A percentile compares a stretch with the other conserved stretches of the same genome.
Evolutionary conservation across 92 coral and sea anemone species (phyloP).

Genomic region (Palythoa grandiflora): DNA sequence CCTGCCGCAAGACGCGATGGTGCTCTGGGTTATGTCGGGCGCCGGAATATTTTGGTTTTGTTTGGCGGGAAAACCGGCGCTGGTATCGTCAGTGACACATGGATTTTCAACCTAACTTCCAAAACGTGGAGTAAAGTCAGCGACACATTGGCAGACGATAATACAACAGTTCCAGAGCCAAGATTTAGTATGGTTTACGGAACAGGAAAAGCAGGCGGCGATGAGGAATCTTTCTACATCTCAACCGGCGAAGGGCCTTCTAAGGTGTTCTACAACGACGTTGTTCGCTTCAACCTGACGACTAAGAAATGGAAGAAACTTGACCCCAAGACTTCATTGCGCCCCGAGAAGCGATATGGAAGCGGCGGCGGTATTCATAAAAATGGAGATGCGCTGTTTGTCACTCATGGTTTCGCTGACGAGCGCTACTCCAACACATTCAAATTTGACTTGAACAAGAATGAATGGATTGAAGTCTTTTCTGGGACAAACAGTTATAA

Average conservation of each 20-base stretch:
- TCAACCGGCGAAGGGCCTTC: constrained; percentile 80
- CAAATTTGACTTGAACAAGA: constrained; percentile 70
- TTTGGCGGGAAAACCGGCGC: constrained; percentile 74
- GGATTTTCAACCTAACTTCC: constrained; percentile 68
- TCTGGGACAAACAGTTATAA: constrained; percentile 87
- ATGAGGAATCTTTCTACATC: constrained; percentile 65
- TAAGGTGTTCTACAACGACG: constrained; percentile 73
- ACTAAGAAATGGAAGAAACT: constrained; percentile 68
- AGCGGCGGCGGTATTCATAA: constrained; percentile 85
- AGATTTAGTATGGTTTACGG: constrained; percentile 97
- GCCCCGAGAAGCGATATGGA: constrained; percentile 87
- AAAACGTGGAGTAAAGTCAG: constrained; percentile 65
- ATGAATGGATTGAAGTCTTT: constrained; percentile 86
- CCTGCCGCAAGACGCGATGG: constrained; percentile 85
- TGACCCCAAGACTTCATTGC: constrained; percentile 58
- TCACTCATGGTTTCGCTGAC: constrained; percentile 89
- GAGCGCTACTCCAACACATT: constrained; percentile 89
- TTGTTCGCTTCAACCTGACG: constrained; percentile 63
- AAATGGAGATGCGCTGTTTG: constrained; percentile 76
- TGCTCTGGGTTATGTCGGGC: constrained; percentile 73
- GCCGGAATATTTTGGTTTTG: constrained; percentile 57
- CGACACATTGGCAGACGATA: constrained; percentile 30
- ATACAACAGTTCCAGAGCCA: constrained; percentile 63
- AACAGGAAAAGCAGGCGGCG: constrained; percentile 13
- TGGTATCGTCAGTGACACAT: constrained; percentile 71